Conservation (phyloP, 2,888 invertebrate genomes). For the Bugulina stolonifera region DNA sequence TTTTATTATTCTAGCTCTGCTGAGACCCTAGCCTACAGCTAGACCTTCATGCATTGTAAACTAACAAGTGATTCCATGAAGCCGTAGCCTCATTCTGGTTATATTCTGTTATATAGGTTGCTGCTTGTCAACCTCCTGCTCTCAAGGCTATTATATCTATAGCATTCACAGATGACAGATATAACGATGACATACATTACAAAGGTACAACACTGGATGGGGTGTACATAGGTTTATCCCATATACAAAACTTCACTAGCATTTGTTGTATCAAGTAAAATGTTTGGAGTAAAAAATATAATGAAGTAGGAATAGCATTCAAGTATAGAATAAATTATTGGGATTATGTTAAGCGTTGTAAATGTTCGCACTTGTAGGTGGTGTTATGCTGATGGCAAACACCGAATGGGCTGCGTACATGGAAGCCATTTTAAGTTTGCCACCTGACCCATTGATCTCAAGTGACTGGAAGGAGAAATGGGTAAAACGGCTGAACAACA, state of each 20-base stretch:
- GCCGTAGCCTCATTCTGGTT: too few relatives aligned
- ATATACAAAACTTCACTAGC: neutral
- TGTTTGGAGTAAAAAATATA: too few relatives aligned
- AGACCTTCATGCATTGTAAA: too few relatives aligned
- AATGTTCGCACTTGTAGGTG: too few relatives aligned
- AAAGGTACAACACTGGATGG: constrained; percentile 8
- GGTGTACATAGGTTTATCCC: neutral
- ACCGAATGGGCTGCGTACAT: constrained; percentile 31
- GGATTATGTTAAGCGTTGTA: too few relatives aligned
- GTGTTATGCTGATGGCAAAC: constrained; percentile 30
- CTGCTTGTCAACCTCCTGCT: constrained; percentile 29
- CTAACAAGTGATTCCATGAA: too few relatives aligned
- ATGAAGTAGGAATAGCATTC: too few relatives aligned
- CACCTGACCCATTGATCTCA: constrained; percentile 30
- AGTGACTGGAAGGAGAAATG: constrained; percentile 27
- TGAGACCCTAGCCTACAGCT: too few relatives aligned
- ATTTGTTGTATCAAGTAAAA: too few relatives aligned
- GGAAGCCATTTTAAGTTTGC: constrained; percentile 30
- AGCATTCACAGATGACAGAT: constrained; percentile 33
- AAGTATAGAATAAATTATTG: too few relatives aligned
- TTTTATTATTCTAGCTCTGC: too few relatives aligned
- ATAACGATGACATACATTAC: constrained; percentile 32
- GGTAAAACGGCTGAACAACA: constrained; percentile 27
- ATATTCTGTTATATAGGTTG: constrained; percentile 27
- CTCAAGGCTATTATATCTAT: constrained; percentile 32